Percentiles rank a stretch among this genome's conserved stretches.
These are phyloP conservation scores for Hydrotaea cyrtoneurina DNA, from an alignment of 2,888 invertebrate genomes.

Conservation along the genomic window DNA sequence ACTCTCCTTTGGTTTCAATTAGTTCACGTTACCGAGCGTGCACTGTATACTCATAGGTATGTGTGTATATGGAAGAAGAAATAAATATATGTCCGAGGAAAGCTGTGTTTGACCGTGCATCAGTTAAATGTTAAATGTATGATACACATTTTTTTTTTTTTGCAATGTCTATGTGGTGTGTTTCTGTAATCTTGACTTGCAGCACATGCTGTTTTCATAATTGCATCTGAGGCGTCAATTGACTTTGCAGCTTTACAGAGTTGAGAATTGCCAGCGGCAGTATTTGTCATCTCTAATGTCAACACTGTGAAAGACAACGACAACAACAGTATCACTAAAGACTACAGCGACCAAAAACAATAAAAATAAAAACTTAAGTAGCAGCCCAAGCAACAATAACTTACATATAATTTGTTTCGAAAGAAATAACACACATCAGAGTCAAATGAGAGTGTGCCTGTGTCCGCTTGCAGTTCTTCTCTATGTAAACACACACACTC, in stretches of 20 bases:
- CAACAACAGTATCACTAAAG: neutral
- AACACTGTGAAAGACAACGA: neutral
- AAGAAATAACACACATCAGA: neutral
- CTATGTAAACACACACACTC: neutral
- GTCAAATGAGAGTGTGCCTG: neutral
- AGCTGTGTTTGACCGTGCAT: too few relatives aligned
- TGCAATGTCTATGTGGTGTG: neutral
- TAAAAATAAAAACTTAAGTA: slow-evolving; percentile 8
- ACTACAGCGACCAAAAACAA: neutral
- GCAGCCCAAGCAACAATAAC: neutral
- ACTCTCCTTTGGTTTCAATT: too few relatives aligned
- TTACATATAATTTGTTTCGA: neutral
- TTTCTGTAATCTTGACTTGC: neutral
- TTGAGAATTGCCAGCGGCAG: neutral
- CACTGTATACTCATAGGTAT: too few relatives aligned
- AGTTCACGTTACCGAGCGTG: too few relatives aligned
- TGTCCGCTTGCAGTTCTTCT: neutral
- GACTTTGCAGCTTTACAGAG: slow-evolving; percentile 3
- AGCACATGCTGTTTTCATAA: slow-evolving; percentile 3
- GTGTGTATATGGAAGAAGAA: too few relatives aligned
- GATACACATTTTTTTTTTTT: neutral
- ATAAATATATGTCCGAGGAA: too few relatives aligned
- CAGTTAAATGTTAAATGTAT: too few relatives aligned
- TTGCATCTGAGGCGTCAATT: neutral
- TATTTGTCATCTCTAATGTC: slow-evolving; percentile 15